Percentiles rank a stretch among this genome's conserved stretches.
Evolutionary conservation across 2,888 invertebrate genomes (phyloP).

Genomic region (Nemoura dubitans): DNA sequence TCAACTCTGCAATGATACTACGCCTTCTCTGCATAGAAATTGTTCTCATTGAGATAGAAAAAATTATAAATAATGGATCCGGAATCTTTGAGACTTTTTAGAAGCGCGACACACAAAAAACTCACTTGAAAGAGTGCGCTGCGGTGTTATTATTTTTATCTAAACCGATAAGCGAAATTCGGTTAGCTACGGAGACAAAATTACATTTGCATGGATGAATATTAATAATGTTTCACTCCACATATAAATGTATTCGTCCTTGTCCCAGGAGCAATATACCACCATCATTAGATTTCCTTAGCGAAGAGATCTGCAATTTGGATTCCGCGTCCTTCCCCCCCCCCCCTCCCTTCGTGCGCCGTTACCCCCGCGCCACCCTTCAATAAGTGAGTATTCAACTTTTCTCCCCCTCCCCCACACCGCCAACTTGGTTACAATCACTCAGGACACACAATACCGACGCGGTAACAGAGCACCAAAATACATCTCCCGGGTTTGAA

Average conservation of each 20-base stretch:
- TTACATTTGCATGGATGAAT: conserved; percentile 43
- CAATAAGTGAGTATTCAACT: conserved; percentile 39
- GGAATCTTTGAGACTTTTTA: neutral
- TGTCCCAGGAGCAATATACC: conserved; percentile 9
- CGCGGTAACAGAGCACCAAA: neutral
- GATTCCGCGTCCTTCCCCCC: neutral
- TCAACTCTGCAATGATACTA: neutral
- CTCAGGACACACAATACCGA: neutral
- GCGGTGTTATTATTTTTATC: conserved; percentile 38
- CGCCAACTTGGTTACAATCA: conserved; percentile 35
- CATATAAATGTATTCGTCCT: neutral
- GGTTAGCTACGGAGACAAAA: conserved; percentile 37
- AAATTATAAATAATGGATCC: conserved; percentile 31
- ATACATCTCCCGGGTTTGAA: conserved; percentile 4
- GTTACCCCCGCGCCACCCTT: neutral
- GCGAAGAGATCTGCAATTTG: conserved; percentile 25
- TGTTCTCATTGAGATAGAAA: neutral
- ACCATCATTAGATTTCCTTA: conserved; percentile 39
- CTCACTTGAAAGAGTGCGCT: conserved; percentile 36
- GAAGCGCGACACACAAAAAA: conserved; percentile 29
- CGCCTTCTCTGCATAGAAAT: neutral
- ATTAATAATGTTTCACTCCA: conserved; percentile 36
- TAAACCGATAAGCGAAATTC: conserved; percentile 34
- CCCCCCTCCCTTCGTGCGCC: neutral
- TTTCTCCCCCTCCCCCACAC: neutral